A percentile compares a stretch with the other conserved stretches of the same genome.
Evolutionary conservation across 35 echinoderm and acorn worm species (phyloP).

Genomic region (Diadema setosum): DNA sequence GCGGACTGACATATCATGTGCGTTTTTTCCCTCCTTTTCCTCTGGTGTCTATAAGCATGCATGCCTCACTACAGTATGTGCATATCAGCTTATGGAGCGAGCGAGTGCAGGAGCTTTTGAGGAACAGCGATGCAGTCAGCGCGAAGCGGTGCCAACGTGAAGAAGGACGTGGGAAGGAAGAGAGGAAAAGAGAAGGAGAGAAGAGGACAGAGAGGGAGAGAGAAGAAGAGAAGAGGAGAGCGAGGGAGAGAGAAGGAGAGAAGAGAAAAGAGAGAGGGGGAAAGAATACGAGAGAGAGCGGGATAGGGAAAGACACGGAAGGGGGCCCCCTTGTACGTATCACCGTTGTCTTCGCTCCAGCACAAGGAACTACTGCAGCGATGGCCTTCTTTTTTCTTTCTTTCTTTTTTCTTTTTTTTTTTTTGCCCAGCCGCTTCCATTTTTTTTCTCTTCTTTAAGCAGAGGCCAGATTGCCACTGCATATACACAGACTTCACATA

Average conservation of each 20-base stretch:
- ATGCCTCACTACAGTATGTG: neutral
- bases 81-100: neutral
- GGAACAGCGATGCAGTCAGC: neutral
- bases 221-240: neutral
- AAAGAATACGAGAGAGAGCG: neutral
- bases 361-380: no score
- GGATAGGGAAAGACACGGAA: neutral
- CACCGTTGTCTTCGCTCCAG: no score
- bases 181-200: neutral
- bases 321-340: no score
- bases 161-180: neutral
- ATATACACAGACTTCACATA: no score
- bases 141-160: neutral
- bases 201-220: neutral
- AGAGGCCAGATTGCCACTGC: no score
- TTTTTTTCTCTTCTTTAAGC: no score
- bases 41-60: no score
- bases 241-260: neutral
- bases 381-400: no score
- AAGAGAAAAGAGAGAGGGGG: neutral
- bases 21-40: no score
- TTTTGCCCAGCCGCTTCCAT: no score
- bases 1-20: neutral
- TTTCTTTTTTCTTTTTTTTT: no score
- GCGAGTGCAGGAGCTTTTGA: neutral